Base-by-base conservation (phyloP, 2,797 vertebrate genomes). In the Strix occidentalis region DNA sequence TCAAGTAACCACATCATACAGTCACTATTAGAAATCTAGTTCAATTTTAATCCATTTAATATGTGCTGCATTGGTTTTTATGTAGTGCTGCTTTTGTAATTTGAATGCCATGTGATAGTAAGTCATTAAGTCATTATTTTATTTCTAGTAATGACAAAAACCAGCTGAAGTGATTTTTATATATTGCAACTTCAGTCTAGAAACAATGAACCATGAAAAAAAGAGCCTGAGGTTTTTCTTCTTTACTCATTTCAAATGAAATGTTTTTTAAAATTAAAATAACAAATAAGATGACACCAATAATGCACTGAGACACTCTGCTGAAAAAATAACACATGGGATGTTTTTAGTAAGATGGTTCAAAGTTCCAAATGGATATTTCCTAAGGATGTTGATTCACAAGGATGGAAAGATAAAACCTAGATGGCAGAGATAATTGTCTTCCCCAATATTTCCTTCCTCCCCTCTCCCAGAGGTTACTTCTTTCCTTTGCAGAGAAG, bases 1-100 rank as follows among this genome's bases (percentile, higher is more conserved):
- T 91, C 85, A 81, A 84, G 54, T 86, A 91, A 94, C 93, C 96
- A 96, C 95, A 96, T 96, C 82, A 95, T 84, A 91, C 57, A 94
- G 25, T 72, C 51, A 35, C 72, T 95, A 71, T 90, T 93, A 92
- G 91, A 93, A 93, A 95, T 78, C 61, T 83, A 94, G 86, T 63
- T 93, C 25, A 87, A 51, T 92, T 96, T 97, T 96, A 96, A 96
- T 92, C 57, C 82, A 65, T 96, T 94, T 96, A 94, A 87, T 93
- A 80, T 97, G 95, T 81, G 46, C 35, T 78, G 29, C 45, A 37
- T 31, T 93, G 75, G 28, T 71, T 96, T 95, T 87, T 81, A 54
- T 89, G 58, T 69, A 87, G 84, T 63, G 75, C 41, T 92, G 71
- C 87, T 95, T 96, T 95, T 94, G 90, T 96, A 94, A 95, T 87